Base-by-base conservation (phyloP, 2,888 invertebrate genomes). In the Pseudanteris insignis region DNA sequence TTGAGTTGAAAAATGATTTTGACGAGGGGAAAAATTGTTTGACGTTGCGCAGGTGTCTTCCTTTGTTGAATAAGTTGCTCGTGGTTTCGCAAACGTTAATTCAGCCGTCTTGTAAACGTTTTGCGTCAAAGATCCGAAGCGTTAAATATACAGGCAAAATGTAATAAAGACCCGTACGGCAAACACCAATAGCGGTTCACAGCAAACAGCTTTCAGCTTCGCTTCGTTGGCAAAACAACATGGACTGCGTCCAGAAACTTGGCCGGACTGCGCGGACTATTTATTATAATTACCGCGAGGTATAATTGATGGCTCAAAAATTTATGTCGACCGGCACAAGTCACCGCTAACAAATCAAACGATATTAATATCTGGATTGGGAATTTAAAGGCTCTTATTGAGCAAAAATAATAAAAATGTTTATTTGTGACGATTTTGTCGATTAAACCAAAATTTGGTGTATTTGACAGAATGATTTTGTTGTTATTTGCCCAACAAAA, bases 101-200 rank as follows among this genome's bases (percentile, higher is more conserved):
- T 30, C 18, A 13, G 30, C 3, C 24, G 10, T 43, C 43, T 43
- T 43, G 30, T 24, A 13, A 32, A 33, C 13, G 33, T 43, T 32
- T 14, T 24, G 32, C 33, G 32, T 33, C 43, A 32, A 43, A 43
- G 32, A 32, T 43, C 24, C 6, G 25, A 1, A 32, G 15, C 33
- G 32, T 44, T 44, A 25, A 44, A 44, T 44, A 34, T 44, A 33
- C 34, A 44, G 28, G 25, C 25, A 29, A 44, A 44, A 44, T 44
- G 44, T 44, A 44, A 34, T 44, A 44, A 33, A 44, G 33, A 8
- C 43, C 13, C 18, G 18, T n/a, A 33, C 24, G 14, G 34, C 18
- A 44, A 44, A 44, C 44, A 18, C 13, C 28, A 21, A 43, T 13
- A 11, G 12, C 9, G 6, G 32, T 24, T 12, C 32, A 32, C 7